Evolutionary conservation across 2,797 vertebrate species (phyloP), one percentile per base, ranked within the genome.

Genomic region (Acipenser transmontanus): DNA sequence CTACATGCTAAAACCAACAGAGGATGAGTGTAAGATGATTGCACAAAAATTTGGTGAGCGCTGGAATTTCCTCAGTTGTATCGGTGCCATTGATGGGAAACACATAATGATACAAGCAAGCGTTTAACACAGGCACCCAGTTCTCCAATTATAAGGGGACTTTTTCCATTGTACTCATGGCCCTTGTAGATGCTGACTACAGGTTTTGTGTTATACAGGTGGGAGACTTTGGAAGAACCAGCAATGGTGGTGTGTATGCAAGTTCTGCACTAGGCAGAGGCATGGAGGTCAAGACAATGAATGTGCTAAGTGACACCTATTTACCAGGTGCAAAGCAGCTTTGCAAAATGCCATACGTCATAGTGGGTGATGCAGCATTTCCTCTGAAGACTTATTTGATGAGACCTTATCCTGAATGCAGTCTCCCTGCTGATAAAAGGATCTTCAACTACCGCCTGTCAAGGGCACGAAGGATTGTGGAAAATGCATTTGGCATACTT

Each of bases 161-260:
- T 34, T 48, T 59, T 49, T 59, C 34, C 12, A 59, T 66, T 17
- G 65, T 59, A 4, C 54, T 59, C 7, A 7, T 59, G 49, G 12
- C 47, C 1, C 54, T 66, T 11, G 47, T 66, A 47, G 65, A 66
- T 66, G 65, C 34, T 13, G 65, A 59, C 65, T 59, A 59, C 54
- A 11, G 47, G 10, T 66, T 66, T n/a, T 9, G 47, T 12, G n/a
- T 7, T 8, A 49, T 66, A 47, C 52, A 59, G 56, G 65, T 66
- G 1, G 64, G 64, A 47, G 64, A 65, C 64, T 56, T 56, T 47
- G 64, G 51, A n/a, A 65, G 64, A 12, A 8, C 51, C 14, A 59
- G 65, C 59, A 54, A 66, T 17, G 65, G 65, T 13, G 54, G 65
- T 6, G 9, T 49, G 20, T 66, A 59, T 12, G 54, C 14, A n/a